These are phyloP conservation scores for Therioaphis trifolii DNA, from an alignment of 2,888 invertebrate species.

Conservation along the genomic window DNA sequence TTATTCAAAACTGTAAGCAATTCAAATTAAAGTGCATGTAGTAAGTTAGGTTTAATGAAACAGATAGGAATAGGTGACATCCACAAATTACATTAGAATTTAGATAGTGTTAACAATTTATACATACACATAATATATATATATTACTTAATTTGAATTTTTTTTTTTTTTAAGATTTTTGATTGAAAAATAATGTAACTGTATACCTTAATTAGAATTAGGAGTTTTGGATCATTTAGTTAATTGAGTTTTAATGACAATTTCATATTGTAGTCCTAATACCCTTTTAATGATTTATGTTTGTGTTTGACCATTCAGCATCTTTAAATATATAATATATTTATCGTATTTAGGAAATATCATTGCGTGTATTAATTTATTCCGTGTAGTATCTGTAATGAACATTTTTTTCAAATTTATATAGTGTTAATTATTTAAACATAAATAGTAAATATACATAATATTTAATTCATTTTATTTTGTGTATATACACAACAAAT, in stretches of 20 bases:
- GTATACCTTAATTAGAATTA: slow-evolving; percentile 54
- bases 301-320: slow-evolving; percentile 43
- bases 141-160: background rate
- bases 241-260: slow-evolving; percentile 39
- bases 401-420: slow-evolving; percentile 42
- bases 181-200: slow-evolving; percentile 38
- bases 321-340: background rate
- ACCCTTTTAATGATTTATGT: slow-evolving; percentile 46
- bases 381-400: slow-evolving; percentile 47
- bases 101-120: slow-evolving; percentile 36
- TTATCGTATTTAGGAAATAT: slow-evolving; percentile 44
- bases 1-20: slow-evolving; percentile 55
- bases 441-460: slow-evolving; percentile 6
- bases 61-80: slow-evolving; percentile 28
- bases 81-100: slow-evolving; percentile 31
- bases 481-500: background rate
- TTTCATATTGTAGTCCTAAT: slow-evolving; percentile 45
- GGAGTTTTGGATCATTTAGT: slow-evolving; percentile 44
- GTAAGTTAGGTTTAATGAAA: slow-evolving; percentile 51
- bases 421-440: slow-evolving; percentile 52
- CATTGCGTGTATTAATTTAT: slow-evolving; percentile 49
- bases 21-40: slow-evolving; percentile 29
- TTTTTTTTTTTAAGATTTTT: slow-evolving; percentile 41
- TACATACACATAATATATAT: background rate
- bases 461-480: slow-evolving; percentile 27